Base-by-base conservation (phyloP, 92 coral and sea anemone genomes). In the Micromussa lordhowensis region DNA sequence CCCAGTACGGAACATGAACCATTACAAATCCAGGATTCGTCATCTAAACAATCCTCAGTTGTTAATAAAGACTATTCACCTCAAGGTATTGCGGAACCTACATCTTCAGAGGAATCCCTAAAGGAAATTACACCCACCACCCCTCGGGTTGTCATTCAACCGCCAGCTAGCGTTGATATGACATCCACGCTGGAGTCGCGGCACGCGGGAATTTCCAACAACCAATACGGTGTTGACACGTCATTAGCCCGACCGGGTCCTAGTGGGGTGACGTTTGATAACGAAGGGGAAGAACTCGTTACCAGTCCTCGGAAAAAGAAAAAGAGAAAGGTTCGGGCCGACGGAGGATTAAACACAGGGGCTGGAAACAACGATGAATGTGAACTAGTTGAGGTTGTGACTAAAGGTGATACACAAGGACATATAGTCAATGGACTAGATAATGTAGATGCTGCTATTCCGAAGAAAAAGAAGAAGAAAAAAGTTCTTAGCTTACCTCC, bases 71-170 rank as follows among this genome's bases (percentile, higher is more conserved):
- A 53, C 19, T 79, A 87, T 71, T 51, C 90, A 14, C 72, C 86
- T 17, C 71, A 54, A 8, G 72, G 79, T 7, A 71, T 59, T 12
- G 69, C 70, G 22, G 93, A 86, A 34, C 85, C 78, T 40, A 15
- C 71, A 10, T 79, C 90, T 34, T 92, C 94, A n/a, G 89, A 86
- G 21, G 94, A 92, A 53, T 84, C 92, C 38, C 80, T 92, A 0
- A 85, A 81, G 61, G 94, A 88, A 88, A 83, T 91, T 28, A 44
- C 28, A 44, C 54, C 88, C 70, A 81, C 86, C n/a, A 4, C 93
- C 26, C 92, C 95, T 26, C 48, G 35, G n/a, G 71, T 87, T 10
- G 44, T 38, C 30, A 64, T 84, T 55, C 82, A 91, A 61, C 76
- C 48, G 53, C 78, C 91, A 55, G 75, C 66, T 36, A 21, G 34